Evolutionary conservation across 1,140 invertebrate genomes (phyloP), one percentile per base, ranked within the genome.

Genomic region (Amyelois transitella): DNA sequence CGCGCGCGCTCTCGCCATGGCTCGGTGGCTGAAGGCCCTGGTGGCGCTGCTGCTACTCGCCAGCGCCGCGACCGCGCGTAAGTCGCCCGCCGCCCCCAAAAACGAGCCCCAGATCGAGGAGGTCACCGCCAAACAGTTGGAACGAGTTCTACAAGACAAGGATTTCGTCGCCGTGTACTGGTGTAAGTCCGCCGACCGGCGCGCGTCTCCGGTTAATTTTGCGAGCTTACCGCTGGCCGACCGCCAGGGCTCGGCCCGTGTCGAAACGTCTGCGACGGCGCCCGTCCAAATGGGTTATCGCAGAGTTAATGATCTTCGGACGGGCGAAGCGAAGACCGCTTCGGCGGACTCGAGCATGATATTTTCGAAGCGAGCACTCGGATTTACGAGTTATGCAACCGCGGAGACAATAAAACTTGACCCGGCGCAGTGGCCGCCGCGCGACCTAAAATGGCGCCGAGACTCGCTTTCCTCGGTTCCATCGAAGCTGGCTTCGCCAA

Each of bases 111-210:
- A 96, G 71, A 97, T 97, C 89, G 95, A 97, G 90, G 96, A 97
- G 89, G 95, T 97, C 86, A 95, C 94, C 85, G 93, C 94, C 76
- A 96, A 97, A 87, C 95, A 96, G 89, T 92, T 97, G 84, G 95
- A 97, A 81, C 92, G 94, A 76, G 90, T 97, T 58, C 91, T 97
- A 73, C 92, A 94, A 80, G 94, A 96, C 68, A 96, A 96, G 91
- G 96, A 97, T 89, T 97, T 95, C 91, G 95, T 97, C 77, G 96
- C 96, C 75, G 96, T 97, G 76, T 97, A 95, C 90, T 97, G 96
- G 95, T 97, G 96, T 98, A 95, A 97, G 96, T 95, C 60, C 60
- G 68, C 64, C 74, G 70, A 64, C 70, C 59, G 61, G 64, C 60
- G 60, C 59, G 64, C 58, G 53, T 60, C 57, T 56, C 47, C 62